Conservation (phyloP, 1,140 invertebrate species). For the Maniola jurtina region DNA sequence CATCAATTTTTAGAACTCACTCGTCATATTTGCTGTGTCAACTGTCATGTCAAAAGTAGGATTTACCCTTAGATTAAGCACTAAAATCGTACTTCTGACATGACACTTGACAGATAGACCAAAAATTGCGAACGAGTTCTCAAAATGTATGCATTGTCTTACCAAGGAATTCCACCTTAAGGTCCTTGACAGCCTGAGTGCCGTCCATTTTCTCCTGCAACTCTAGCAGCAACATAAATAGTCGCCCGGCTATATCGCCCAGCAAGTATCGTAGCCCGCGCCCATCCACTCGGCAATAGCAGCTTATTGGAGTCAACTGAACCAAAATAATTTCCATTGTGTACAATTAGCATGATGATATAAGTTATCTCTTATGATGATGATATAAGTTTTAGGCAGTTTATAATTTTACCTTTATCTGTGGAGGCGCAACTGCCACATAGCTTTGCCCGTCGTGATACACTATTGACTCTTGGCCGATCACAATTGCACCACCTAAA, state of each 20-base stretch:
- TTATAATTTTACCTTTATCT: slow-evolving; percentile 88
- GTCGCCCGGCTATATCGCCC: slow-evolving; percentile 95
- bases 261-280: slow-evolving; percentile 95
- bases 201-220: slow-evolving; percentile 88
- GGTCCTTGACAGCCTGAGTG: slow-evolving; percentile 88
- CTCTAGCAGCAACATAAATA: slow-evolving; percentile 98
- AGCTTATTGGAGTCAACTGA: slow-evolving; percentile 94
- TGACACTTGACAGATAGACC: too few species aligned
- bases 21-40: too few species aligned
- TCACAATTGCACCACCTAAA: slow-evolving; percentile 93
- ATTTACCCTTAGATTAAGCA: too few species aligned
- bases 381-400: too few species aligned
- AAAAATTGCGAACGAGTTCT: too few species aligned
- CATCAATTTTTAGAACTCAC: too few species aligned
- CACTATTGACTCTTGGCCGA: slow-evolving; percentile 98
- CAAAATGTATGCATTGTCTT: slow-evolving; percentile 27
- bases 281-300: slow-evolving; percentile 95
- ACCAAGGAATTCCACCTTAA: slow-evolving; percentile 96
- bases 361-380: background rate
- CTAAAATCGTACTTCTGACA: too few species aligned
- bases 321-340: background rate
- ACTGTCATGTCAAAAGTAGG: too few species aligned
- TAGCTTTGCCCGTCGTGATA: slow-evolving; percentile 97
- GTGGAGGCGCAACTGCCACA: slow-evolving; percentile 94
- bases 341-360: background rate